phyloP scores from a whole-genome alignment of 2,888 invertebrate species.

The Alentia gelatinosa region DNA sequence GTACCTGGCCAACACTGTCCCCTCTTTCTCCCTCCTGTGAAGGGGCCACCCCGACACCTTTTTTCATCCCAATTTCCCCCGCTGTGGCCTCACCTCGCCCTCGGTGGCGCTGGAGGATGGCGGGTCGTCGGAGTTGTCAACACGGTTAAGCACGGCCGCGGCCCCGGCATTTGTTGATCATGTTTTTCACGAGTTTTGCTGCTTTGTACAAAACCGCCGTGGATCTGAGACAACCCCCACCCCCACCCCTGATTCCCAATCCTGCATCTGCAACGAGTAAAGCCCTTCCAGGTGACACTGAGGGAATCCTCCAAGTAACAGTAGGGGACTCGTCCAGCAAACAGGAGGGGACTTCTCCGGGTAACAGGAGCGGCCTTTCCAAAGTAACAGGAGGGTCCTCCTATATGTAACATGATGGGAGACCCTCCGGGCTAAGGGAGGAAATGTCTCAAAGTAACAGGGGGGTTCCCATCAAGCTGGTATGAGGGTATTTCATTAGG shows the following conservation, averaged over 20 bases:
- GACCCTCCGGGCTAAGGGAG: too few relatives aligned
- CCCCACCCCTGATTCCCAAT: background rate
- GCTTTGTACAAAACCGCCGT: background rate
- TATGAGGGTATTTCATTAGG: too few relatives aligned
- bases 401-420: too few relatives aligned
- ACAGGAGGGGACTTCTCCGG: background rate
- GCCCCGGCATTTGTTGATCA: background rate
- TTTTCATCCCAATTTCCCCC: background rate
- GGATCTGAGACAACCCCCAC: background rate
- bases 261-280: background rate
- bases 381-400: too few relatives aligned
- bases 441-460: too few relatives aligned
- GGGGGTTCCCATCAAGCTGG: too few relatives aligned
- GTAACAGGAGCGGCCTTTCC: background rate
- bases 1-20: background rate
- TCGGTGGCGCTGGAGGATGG: background rate
- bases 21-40: background rate
- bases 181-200: background rate
- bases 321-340: background rate
- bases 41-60: background rate
- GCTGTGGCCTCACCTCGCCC: background rate
- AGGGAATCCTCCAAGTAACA: background rate
- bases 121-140: conserved; percentile 5
- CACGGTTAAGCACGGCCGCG: background rate
- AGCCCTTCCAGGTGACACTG: background rate